These are phyloP conservation scores for Cyclargus thomasi DNA, from an alignment of 1,140 invertebrate species.

Conservation along the genomic window DNA sequence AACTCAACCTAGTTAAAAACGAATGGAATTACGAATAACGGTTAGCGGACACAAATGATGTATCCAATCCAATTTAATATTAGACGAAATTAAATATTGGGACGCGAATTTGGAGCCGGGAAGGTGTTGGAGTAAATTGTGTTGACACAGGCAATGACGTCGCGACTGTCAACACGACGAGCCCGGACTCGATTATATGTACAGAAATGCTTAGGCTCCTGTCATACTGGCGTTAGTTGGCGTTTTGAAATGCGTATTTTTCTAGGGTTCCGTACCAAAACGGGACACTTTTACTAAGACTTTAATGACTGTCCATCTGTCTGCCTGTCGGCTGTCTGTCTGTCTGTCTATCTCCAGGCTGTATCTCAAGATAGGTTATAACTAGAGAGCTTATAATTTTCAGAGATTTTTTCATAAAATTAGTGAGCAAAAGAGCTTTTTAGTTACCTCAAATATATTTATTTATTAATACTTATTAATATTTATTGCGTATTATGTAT, in stretches of 20 bases:
- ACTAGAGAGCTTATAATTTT: too few species aligned
- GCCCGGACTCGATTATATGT: constrained; percentile 26
- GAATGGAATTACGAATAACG: neutral
- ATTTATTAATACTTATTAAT: too few species aligned
- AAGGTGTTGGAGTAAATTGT: constrained; percentile 47
- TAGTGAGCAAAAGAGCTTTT: too few species aligned
- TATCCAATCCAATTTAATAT: constrained; percentile 27
- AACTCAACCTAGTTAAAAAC: neutral
- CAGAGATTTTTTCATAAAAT: neutral
- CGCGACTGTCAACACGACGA: constrained; percentile 40
- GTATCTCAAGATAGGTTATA: too few species aligned
- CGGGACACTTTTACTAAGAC: too few species aligned
- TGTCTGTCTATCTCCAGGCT: too few species aligned
- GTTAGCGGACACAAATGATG: constrained; percentile 9
- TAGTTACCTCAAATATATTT: too few species aligned
- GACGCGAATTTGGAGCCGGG: constrained; percentile 31
- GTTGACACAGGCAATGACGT: constrained; percentile 39
- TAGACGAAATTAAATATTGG: constrained; percentile 39
- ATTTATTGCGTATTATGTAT: too few species aligned
- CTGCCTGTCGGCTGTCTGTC: too few species aligned
- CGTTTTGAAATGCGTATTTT: too few species aligned
- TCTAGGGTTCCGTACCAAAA: too few species aligned
- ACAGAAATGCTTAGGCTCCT: constrained; percentile 26
- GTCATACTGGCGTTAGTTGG: neutral
- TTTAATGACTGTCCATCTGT: too few species aligned